Conservation (phyloP, 2,113 vertebrate genomes). For the Lycocorax pyrrhopterus region DNA sequence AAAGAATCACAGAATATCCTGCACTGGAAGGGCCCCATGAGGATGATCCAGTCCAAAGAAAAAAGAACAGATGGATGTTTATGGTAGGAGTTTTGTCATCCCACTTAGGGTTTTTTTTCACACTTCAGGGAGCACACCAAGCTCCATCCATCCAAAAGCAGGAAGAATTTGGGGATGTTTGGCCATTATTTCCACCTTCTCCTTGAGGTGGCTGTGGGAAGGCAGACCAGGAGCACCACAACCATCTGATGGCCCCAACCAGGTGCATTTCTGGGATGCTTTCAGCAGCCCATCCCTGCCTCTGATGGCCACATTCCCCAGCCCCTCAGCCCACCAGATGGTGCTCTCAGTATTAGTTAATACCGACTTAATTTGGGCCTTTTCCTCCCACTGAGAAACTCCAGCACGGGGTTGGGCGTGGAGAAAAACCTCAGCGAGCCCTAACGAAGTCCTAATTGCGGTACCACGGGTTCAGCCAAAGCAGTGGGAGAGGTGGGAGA, state of each 20-base stretch:
- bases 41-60: background rate
- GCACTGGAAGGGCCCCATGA: background rate
- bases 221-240: background rate
- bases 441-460: background rate
- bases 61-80: background rate
- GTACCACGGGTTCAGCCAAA: background rate
- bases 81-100: background rate
- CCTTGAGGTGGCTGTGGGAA: background rate
- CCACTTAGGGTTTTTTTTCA: background rate
- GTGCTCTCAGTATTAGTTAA: conserved; percentile 59
- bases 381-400: background rate
- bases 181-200: background rate
- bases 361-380: background rate
- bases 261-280: background rate
- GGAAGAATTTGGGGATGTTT: background rate
- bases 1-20: background rate
- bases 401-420: background rate
- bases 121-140: background rate
- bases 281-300: background rate
- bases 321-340: conserved; percentile 51
- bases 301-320: fast-evolving
- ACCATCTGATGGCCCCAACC: fast-evolving
- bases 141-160: background rate
- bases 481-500: background rate
- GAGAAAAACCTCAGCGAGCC: background rate